phyloP scores from a whole-genome alignment of 1,140 invertebrate species.

The Cotesia typhae region DNA sequence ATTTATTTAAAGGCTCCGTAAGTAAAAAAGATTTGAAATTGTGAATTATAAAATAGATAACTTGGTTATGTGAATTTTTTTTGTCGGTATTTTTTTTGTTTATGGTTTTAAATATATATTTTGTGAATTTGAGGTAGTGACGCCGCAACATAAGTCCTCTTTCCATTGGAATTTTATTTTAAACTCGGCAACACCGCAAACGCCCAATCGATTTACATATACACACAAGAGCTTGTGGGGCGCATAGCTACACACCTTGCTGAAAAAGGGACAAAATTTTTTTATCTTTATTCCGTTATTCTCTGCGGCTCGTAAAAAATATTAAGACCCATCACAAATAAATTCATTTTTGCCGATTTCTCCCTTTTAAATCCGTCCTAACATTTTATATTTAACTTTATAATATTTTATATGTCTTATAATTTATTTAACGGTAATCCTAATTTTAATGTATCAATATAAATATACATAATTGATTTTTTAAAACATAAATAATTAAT shows the following conservation, averaged over 20 bases:
- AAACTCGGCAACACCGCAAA: slow-evolving; percentile 43
- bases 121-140: slow-evolving; percentile 2
- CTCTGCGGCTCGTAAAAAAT: slow-evolving; percentile 24
- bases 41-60: not conserved
- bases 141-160: slow-evolving; percentile 21
- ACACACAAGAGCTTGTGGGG: slow-evolving; percentile 33
- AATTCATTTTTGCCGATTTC: slow-evolving; percentile 9
- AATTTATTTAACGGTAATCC: not conserved
- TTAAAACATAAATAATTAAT: not conserved
- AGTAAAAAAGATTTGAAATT: slow-evolving; percentile 7
- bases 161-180: slow-evolving; percentile 42
- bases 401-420: slow-evolving; percentile 4
- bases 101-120: slow-evolving; percentile 11
- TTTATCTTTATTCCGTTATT: slow-evolving; percentile 11
- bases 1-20: not conserved
- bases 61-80: not conserved
- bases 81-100: not conserved
- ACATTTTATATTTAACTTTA: slow-evolving; percentile 3
- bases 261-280: slow-evolving; percentile 20
- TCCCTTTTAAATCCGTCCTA: not conserved
- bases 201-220: slow-evolving; percentile 48
- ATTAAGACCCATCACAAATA: slow-evolving; percentile 22
- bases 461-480: not conserved
- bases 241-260: slow-evolving; percentile 23
- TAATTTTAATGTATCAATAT: too few species aligned